Conservation (phyloP, 2,113 vertebrate species). For the Semicossyphus pulcher region DNA sequence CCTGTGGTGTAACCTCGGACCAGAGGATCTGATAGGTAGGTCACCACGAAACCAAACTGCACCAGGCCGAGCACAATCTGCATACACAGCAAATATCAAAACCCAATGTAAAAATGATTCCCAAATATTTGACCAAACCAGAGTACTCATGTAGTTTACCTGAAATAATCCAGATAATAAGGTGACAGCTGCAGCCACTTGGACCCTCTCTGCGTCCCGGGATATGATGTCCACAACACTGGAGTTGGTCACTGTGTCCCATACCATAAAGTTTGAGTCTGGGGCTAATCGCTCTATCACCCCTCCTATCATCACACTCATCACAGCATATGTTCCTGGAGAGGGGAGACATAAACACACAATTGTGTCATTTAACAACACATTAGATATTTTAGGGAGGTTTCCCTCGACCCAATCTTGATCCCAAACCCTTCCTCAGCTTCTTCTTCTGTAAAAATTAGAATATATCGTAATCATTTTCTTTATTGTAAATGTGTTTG, state of each 20-base stretch:
- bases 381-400: neutral
- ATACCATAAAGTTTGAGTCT: slow-evolving; percentile 77
- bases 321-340: slow-evolving; percentile 93
- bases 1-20: slow-evolving; percentile 94
- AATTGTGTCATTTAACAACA: neutral
- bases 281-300: slow-evolving; percentile 88
- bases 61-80: slow-evolving; percentile 91
- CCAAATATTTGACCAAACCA: neutral
- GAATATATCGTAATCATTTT: too few relatives aligned
- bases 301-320: slow-evolving; percentile 96
- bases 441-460: too few relatives aligned
- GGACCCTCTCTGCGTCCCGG: slow-evolving; percentile 81
- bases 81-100: neutral
- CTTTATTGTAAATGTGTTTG: too few relatives aligned
- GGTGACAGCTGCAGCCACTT: slow-evolving; percentile 89
- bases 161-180: slow-evolving; percentile 91
- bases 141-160: slow-evolving; percentile 72
- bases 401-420: neutral
- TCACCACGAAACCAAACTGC: slow-evolving; percentile 95
- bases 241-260: slow-evolving; percentile 74
- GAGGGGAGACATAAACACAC: neutral
- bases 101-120: neutral
- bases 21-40: slow-evolving; percentile 94
- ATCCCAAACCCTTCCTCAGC: too few relatives aligned
- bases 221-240: slow-evolving; percentile 46